Evolutionary conservation across 37 sponge, comb jelly and placozoan species (phyloP).

Genomic region (Aphrocallistes beatrix): DNA sequence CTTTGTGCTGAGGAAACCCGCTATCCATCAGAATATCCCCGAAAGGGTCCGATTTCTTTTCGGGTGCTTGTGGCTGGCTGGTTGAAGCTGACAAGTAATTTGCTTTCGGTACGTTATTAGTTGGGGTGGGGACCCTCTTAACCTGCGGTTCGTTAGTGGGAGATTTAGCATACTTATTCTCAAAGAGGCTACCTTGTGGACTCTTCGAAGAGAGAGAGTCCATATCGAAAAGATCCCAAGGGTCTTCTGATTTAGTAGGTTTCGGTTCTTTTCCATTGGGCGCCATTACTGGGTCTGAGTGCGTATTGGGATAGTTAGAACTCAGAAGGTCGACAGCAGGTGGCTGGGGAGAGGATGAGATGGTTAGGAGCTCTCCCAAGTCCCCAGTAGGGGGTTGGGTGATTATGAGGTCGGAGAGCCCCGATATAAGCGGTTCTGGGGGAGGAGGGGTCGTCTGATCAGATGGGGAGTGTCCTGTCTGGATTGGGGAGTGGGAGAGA

Average conservation of each 20-base stretch:
- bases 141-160: background rate
- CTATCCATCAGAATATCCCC: background rate
- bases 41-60: background rate
- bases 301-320: background rate
- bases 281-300: background rate
- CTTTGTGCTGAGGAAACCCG: background rate
- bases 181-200: background rate
- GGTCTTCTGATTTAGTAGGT: background rate
- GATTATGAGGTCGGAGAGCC: background rate
- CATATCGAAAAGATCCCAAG: slow-evolving; percentile 1
- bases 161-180: background rate
- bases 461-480: too few relatives aligned
- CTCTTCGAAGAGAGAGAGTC: slow-evolving; percentile 10
- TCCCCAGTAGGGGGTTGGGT: background rate
- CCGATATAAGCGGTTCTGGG: background rate
- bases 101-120: background rate
- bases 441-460: background rate
- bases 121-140: background rate
- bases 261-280: background rate
- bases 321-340: background rate
- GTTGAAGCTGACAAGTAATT: background rate
- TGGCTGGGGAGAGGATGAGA: background rate
- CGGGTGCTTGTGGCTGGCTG: background rate
- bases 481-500: too few relatives aligned
- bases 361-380: background rate